Evolutionary conservation across 92 coral and sea anemone species (phyloP).

Genomic region (Epizoanthus stellaris): DNA sequence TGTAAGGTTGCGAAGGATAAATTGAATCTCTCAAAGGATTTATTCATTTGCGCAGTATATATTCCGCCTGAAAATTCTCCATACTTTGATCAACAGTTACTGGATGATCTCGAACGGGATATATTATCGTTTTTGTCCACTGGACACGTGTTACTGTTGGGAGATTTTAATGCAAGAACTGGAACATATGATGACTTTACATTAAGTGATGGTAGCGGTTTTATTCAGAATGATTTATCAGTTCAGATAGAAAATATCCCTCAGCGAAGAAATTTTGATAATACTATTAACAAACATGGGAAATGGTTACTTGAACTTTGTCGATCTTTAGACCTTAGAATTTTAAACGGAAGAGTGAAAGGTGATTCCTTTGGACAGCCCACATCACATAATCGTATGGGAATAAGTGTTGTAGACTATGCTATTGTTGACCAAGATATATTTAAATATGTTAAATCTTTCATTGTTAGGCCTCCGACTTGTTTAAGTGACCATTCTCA

Average conservation of each 20-base stretch:
- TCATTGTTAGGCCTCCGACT: neutral
- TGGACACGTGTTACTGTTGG: conserved; percentile 5
- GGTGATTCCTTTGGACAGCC: conserved; percentile 2
- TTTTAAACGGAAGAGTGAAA: conserved; percentile 2
- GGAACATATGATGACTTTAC: conserved; percentile 17
- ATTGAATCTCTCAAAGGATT: conserved; percentile 5
- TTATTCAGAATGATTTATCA: conserved; percentile 3
- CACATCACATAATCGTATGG: neutral
- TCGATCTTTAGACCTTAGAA: neutral
- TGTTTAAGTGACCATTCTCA: conserved; percentile 14
- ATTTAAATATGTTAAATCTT: neutral
- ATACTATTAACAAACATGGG: neutral
- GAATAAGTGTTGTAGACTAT: neutral
- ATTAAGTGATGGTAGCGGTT: conserved; percentile 3
- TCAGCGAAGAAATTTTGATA: neutral
- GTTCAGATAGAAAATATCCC: neutral
- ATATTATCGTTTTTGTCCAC: conserved; percentile 14
- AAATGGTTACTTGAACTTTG: neutral
- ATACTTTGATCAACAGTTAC: neutral
- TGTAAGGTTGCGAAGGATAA: conserved; percentile 2
- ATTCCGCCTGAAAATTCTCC: conserved; percentile 8
- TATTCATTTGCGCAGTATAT: conserved; percentile 15
- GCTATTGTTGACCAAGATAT: neutral
- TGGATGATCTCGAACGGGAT: conserved; percentile 9
- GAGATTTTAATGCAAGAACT: conserved; percentile 17